Percentiles rank a stretch among this genome's conserved stretches.
Evolutionary conservation across 2,113 vertebrate genomes (phyloP).

Genomic region (Daphoenositta chrysoptera): DNA sequence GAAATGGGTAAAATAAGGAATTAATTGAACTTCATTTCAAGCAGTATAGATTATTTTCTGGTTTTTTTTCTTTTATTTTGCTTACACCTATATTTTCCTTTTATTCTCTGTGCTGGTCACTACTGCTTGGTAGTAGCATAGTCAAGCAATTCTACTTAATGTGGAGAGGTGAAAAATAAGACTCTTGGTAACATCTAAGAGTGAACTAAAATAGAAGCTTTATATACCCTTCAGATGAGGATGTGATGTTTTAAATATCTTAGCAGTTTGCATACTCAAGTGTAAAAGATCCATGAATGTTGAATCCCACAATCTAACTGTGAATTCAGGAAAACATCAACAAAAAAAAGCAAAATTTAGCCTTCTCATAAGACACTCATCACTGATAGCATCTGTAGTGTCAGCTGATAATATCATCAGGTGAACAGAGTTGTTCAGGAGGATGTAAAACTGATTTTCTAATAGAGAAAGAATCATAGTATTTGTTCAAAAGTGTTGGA

Average conservation of each 20-base stretch:
- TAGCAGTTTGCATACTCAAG: not conserved
- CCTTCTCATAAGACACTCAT: not conserved
- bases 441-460: not conserved
- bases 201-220: not conserved
- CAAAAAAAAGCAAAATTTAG: not conserved
- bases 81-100: conserved; percentile 1
- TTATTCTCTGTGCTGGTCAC: not conserved
- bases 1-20: conserved; percentile 60
- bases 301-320: not conserved
- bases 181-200: not conserved
- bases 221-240: not conserved
- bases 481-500: not conserved
- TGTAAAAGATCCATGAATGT: not conserved
- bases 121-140: not conserved
- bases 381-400: not conserved
- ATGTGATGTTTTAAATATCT: not conserved
- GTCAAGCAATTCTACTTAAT: not conserved
- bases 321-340: not conserved
- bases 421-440: not conserved
- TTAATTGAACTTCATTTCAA: conserved; percentile 44
- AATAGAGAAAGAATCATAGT: not conserved
- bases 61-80: not conserved
- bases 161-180: not conserved
- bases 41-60: not conserved
- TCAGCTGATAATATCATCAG: not conserved